A percentile compares a stretch with the other conserved stretches of the same genome.
phyloP scores from a whole-genome alignment of 2,113 vertebrate genomes.

The Chaenocephalus aceratus region DNA sequence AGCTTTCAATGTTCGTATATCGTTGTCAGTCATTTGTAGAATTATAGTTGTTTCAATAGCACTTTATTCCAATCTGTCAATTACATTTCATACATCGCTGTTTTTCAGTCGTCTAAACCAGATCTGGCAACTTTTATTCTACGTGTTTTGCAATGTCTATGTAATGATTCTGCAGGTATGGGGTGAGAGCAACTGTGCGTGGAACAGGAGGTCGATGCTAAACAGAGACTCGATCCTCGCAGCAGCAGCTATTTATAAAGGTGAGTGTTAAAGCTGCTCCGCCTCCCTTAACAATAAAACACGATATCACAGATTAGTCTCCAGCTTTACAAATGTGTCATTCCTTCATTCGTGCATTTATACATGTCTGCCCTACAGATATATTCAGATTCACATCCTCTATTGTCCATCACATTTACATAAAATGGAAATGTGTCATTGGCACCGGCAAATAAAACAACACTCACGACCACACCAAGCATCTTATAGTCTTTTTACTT shows the following conservation, averaged over 20 bases:
- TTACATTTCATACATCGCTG: too few species aligned
- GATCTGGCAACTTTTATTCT: background rate
- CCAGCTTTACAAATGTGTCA: background rate
- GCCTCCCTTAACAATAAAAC: too few species aligned
- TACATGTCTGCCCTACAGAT: background rate
- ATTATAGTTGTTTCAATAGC: background rate
- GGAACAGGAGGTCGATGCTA: conserved; percentile 91
- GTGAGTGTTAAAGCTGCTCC: conserved; percentile 62
- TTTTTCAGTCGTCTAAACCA: background rate
- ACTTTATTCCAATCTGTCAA: background rate
- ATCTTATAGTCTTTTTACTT: too few species aligned
- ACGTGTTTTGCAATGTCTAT: too few species aligned
- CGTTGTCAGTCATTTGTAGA: background rate
- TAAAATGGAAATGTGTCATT: background rate
- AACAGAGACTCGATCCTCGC: conserved; percentile 94
- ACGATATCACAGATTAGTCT: background rate
- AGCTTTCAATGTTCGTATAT: background rate
- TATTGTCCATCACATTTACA: background rate
- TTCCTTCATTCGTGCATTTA: background rate
- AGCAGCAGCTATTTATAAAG: conserved; percentile 92
- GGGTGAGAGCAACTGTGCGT: conserved; percentile 97
- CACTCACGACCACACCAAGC: too few species aligned
- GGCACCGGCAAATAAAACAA: too few species aligned
- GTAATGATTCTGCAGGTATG: conserved; percentile 86
- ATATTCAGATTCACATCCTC: background rate